These are phyloP conservation scores for Nomada fucata DNA, from an alignment of 2,888 invertebrate species.

Conservation along the genomic window DNA sequence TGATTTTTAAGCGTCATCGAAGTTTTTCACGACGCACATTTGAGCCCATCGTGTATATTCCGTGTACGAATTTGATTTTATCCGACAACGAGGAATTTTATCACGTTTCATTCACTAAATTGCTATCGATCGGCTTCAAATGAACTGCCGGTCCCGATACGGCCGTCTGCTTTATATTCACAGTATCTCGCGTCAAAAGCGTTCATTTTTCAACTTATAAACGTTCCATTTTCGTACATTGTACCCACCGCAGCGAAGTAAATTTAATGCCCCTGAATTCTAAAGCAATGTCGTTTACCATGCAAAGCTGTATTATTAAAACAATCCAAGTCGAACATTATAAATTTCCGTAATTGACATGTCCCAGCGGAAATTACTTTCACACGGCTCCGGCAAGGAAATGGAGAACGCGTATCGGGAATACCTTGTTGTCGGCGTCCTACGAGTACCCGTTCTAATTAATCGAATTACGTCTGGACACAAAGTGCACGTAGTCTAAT, in stretches of 20 bases:
- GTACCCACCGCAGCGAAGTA: no score
- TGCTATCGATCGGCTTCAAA: constrained; percentile 1
- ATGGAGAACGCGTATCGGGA: constrained; percentile 3
- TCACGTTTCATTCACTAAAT: constrained; percentile 3
- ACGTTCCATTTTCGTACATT: neutral
- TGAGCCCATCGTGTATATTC: neutral
- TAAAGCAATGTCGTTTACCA: neutral
- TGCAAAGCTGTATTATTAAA: neutral
- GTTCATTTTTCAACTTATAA: neutral
- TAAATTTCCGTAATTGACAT: constrained; percentile 51
- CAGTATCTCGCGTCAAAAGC: neutral
- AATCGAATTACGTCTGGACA: constrained; percentile 37
- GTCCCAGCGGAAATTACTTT: constrained; percentile 14
- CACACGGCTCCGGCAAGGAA: constrained; percentile 10
- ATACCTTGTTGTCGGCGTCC: neutral
- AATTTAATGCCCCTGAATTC: neutral
- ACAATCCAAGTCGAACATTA: constrained; percentile 8
- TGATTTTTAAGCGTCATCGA: neutral
- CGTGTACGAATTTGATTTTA: constrained; percentile 3
- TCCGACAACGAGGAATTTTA: neutral
- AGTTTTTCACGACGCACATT: neutral
- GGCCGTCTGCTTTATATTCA: neutral
- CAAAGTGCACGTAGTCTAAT: constrained; percentile 14
- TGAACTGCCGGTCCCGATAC: neutral
- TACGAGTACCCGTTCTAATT: constrained; percentile 29